Base-by-base conservation (phyloP, 2,113 vertebrate species). In the Hippopotamus amphibius region DNA sequence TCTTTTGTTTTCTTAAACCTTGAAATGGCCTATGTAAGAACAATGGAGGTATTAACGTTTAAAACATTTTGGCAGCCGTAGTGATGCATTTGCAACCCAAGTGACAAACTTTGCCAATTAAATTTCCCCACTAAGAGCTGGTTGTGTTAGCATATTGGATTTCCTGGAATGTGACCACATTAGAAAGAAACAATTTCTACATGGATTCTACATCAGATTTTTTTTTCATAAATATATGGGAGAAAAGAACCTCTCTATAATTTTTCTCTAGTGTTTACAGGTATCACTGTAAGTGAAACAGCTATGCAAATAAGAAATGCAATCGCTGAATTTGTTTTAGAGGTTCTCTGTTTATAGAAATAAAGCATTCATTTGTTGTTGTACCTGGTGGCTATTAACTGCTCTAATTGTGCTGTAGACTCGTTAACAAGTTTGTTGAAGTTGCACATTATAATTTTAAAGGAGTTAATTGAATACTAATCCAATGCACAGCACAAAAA, bases 381-480 rank as follows among this genome's bases (percentile, higher is more conserved):
- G 89, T 97, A 86, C 90, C 71, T 59, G 98, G 96, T 95, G 94
- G 69, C 96, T 96, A 81, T 79, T 92, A 90, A 91, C 98, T 84
- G 71, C 96, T 93, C 84, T 95, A 90, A 98, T 97, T 96, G 97
- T 95, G 86, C 77, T 95, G 84, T 66, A 63, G 88, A 33, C 33
- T 21, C 26, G 46, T 88, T 95, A 93, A 83, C 96, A 97, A 93
- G 89, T 97, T 98, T 96, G 84, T 55, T 96, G 96, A 98, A 98
- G 96, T 96, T 97, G 76, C 79, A 93, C 97, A 96, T 95, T 30
- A 50, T 97, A 97, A 97, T 98, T 98, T 98, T 98, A 98, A 96
- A 97, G 95, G 85, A 96, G 97, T 94, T 98, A 98, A 98, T 98
- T 98, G 97, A 97, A 97, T 98, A 98, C 97, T 68, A 98, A 98